Evolutionary conservation across 37 sponge, comb jelly and placozoan genomes (phyloP).

Genomic region (Agelas oroides): DNA sequence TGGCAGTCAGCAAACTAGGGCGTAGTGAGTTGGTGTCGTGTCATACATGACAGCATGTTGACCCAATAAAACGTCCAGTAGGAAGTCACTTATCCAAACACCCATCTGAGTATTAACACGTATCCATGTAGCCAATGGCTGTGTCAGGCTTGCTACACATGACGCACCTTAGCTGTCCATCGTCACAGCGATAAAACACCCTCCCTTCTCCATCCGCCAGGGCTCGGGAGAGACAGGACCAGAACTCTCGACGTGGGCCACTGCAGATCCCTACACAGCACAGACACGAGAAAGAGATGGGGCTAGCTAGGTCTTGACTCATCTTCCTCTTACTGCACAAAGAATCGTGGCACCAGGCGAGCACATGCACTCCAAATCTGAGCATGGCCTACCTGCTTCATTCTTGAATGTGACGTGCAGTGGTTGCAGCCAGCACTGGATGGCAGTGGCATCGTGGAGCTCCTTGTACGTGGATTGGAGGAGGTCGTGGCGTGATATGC

Average conservation of each 20-base stretch:
- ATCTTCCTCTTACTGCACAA: no score
- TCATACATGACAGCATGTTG: no score
- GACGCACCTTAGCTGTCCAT: constrained; percentile 42
- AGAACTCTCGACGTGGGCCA: constrained; percentile 64
- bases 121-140: no score
- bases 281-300: not conserved
- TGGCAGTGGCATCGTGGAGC: not conserved
- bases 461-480: not conserved
- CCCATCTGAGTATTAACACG: no score
- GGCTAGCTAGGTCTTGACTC: no score
- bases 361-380: not conserved
- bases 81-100: no score
- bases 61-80: no score
- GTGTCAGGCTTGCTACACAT: no score
- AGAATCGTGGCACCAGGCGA: not conserved
- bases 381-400: constrained; percentile 46
- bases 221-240: constrained; percentile 32
- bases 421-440: constrained; percentile 18
- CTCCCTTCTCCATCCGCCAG: constrained; percentile 22
- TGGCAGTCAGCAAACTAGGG: no score
- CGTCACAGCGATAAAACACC: constrained; percentile 46
- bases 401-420: constrained; percentile 50
- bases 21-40: no score
- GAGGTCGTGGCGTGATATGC: constrained; percentile 8
- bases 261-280: constrained; percentile 57